Evolutionary conservation across 2,888 invertebrate species (phyloP), one percentile per base, ranked within the genome.

Genomic region (Hyppa rectilinea): DNA sequence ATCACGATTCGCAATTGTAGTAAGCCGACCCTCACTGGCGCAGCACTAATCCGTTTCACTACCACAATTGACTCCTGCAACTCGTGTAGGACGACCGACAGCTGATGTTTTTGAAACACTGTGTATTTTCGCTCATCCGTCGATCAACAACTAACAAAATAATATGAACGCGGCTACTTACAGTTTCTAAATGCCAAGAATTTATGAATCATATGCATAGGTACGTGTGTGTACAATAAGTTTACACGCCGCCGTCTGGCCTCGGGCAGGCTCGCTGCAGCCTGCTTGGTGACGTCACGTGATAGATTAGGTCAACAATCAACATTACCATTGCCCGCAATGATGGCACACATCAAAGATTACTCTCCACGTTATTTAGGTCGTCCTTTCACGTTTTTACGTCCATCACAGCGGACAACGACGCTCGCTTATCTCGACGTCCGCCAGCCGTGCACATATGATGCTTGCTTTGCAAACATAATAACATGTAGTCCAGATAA

Each of bases 251-350:
- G 79, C 82, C 81, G 89, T 87, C 88, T 91, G 90, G 87, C 90
- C 89, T 89, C 87, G 87, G 72, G 63, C 68, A 65, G n/a, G 66
- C 75, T 40, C 65, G 80, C 60, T 85, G 87, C 87, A 76, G 72
- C 65, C 78, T 83, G 81, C 66, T 71, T 78, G 60, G 67, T 89
- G 90, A 89, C 90, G 89, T 91, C 91, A 90, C 83, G 83, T 89
- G 87, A 90, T 89, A 88, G 87, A 91, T 90, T 90, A 87, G 87
- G 87, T 89, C 88, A 90, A 91, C 87, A 88, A 87, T 85, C 84
- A 87, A 85, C 83, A 85, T 82, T 80, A 81, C 75, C 84, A 82
- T 85, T 82, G 87, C 75, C 71, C 59, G 61, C 80, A 71, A 78
- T 85, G 83, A 86, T 87, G 84, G 72, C 71, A 66, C 38, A 80